These are phyloP conservation scores for Chunga burmeisteri DNA, from an alignment of 2,113 vertebrate genomes.

Conservation along the genomic window DNA sequence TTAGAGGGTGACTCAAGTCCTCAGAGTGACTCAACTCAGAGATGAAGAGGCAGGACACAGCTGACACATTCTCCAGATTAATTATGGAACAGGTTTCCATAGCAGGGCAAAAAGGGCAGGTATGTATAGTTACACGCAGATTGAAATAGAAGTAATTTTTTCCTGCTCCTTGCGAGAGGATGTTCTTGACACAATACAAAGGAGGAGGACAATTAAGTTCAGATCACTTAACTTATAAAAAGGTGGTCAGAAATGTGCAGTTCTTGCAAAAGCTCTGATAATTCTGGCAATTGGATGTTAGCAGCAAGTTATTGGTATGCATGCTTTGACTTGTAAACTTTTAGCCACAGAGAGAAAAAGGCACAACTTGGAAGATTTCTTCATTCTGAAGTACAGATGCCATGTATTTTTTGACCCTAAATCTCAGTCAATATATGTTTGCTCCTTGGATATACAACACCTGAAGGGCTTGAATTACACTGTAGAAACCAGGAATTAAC, in stretches of 20 bases:
- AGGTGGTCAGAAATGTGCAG: neutral
- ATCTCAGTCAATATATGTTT: neutral
- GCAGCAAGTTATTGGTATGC: neutral
- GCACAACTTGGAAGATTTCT: neutral
- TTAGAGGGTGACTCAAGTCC: neutral
- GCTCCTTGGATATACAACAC: neutral
- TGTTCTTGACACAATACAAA: neutral
- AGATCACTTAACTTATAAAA: accelerated
- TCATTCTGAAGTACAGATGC: neutral
- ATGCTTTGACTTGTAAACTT: neutral
- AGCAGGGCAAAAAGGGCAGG: neutral
- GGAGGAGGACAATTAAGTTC: neutral
- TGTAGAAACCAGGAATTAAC: neutral
- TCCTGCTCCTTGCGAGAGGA: neutral
- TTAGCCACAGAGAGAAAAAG: neutral
- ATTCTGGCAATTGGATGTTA: neutral
- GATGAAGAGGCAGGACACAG: neutral
- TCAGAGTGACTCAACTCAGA: neutral
- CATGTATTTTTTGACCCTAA: accelerated
- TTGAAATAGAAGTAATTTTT: neutral
- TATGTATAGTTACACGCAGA: accelerated
- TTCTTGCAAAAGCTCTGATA: neutral
- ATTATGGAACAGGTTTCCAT: neutral
- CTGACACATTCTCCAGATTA: neutral
- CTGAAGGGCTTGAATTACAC: neutral